phyloP scores from a whole-genome alignment of 2,113 vertebrate species.

The Pungitius pungitius region DNA sequence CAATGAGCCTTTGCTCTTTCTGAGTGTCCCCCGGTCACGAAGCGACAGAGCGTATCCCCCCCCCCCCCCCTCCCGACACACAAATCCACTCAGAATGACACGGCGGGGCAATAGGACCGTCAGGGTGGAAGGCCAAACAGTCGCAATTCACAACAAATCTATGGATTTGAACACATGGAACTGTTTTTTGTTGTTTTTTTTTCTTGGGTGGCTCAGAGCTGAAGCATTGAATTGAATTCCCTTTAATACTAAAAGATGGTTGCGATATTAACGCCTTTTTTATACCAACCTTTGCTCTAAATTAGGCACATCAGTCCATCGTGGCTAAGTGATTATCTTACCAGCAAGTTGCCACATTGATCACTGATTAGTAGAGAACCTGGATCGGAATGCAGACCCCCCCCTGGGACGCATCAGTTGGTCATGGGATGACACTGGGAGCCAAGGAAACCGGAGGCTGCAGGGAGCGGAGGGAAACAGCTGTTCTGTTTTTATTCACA shows the following conservation, averaged over 20 bases:
- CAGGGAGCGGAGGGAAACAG: slow-evolving; percentile 36
- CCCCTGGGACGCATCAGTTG: background rate
- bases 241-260: too few relatives aligned
- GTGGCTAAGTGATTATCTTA: too few relatives aligned
- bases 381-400: too few relatives aligned
- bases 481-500: slow-evolving; percentile 50
- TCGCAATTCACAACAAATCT: background rate
- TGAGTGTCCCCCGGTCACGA: slow-evolving; percentile 5
- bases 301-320: too few relatives aligned
- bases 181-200: too few relatives aligned
- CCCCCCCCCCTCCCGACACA: slow-evolving; percentile 2
- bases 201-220: background rate
- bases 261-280: too few relatives aligned
- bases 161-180: too few relatives aligned
- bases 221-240: too few relatives aligned
- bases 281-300: too few relatives aligned
- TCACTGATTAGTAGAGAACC: background rate
- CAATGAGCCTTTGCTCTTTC: slow-evolving; percentile 27
- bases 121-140: too few relatives aligned
- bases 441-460: background rate
- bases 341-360: background rate
- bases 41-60: slow-evolving; percentile 21
- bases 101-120: background rate
- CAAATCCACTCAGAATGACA: slow-evolving; percentile 16
- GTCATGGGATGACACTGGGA: background rate